Conservation (phyloP, 64 coral and sea anemone species). For the Cladopsammia gracilis region DNA sequence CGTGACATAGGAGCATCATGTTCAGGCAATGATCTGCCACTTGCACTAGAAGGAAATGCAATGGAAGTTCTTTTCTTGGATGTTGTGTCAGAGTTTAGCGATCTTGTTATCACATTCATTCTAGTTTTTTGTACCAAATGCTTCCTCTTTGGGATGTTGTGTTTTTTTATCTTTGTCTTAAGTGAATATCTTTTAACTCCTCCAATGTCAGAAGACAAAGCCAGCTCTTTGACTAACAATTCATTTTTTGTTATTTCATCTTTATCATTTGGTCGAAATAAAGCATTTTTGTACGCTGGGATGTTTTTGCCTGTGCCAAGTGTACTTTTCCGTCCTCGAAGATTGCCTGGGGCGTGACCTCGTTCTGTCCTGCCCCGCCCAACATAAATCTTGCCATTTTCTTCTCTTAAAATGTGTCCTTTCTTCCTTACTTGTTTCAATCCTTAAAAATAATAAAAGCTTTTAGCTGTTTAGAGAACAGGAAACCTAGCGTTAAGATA, state of each 20-base stretch:
- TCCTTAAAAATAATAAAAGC: too few relatives aligned
- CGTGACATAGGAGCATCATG: slow-evolving; percentile 50
- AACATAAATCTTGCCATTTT: background rate
- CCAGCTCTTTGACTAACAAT: slow-evolving; percentile 2
- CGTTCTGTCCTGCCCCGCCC: background rate
- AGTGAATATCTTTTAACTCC: background rate
- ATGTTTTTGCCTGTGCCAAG: background rate
- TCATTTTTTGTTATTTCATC: slow-evolving; percentile 22
- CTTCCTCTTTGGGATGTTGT: background rate
- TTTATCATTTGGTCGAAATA: background rate
- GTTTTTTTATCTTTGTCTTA: background rate
- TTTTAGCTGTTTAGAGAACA: background rate
- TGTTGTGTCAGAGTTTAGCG: background rate
- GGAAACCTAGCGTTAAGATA: too few relatives aligned
- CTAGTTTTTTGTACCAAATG: background rate
- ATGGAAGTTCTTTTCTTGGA: slow-evolving; percentile 63
- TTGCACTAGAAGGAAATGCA: background rate
- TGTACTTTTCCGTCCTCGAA: background rate
- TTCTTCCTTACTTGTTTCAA: too few relatives aligned
- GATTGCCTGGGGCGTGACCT: background rate
- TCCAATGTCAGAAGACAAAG: slow-evolving; percentile 16
- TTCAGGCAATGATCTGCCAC: background rate
- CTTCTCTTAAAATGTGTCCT: background rate
- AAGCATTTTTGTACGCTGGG: background rate
- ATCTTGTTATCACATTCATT: background rate